Conservation (phyloP, 1,140 invertebrate species). For the Dreissena polymorpha region DNA sequence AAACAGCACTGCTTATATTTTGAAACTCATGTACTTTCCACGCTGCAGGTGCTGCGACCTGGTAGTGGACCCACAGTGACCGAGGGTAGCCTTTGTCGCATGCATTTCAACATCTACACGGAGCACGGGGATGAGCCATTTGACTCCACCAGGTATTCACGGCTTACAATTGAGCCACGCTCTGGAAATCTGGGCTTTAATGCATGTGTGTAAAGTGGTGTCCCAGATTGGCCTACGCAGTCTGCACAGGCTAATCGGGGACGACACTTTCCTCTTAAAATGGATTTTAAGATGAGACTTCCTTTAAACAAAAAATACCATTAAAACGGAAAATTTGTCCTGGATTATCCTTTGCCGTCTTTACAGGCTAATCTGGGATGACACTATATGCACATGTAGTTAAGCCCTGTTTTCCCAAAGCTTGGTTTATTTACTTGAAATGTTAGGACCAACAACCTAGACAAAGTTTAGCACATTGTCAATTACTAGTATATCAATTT, state of each 20-base stretch:
- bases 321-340: neutral
- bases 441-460: too few relatives aligned
- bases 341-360: neutral
- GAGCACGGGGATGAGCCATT: conserved; percentile 87
- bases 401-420: too few relatives aligned
- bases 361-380: too few relatives aligned
- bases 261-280: neutral
- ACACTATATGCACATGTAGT: too few relatives aligned
- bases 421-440: too few relatives aligned
- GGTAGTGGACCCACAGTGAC: conserved; percentile 58
- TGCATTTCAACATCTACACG: conserved; percentile 87
- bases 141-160: conserved; percentile 83
- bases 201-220: neutral
- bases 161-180: neutral
- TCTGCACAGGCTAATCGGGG: neutral
- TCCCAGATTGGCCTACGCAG: neutral
- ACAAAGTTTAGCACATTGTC: too few relatives aligned
- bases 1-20: too few relatives aligned
- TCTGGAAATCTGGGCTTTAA: neutral
- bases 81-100: conserved; percentile 52
- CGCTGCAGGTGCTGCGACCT: conserved; percentile 44
- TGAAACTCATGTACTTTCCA: too few relatives aligned
- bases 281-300: neutral
- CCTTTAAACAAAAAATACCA: neutral
- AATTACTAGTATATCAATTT: too few relatives aligned